Evolutionary conservation across 2,888 invertebrate species (phyloP), one percentile per base, ranked within the genome.

Genomic region (Diaperis boleti): DNA sequence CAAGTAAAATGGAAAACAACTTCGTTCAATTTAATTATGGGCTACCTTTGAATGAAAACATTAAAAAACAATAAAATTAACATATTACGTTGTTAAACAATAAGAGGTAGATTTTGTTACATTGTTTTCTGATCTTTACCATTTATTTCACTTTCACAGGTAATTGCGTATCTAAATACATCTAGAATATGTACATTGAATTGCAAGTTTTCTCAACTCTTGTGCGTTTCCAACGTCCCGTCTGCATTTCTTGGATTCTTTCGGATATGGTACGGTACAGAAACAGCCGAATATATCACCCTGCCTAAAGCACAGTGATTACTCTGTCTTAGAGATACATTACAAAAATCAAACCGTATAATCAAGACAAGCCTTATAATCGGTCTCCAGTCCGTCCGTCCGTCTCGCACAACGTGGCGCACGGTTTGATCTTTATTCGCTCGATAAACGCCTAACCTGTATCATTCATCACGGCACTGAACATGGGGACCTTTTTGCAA

Each of bases 261-360:
- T 15, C 39, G 39, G 39, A 14, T 18, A 11, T 31, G 42, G 44
- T 6, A 22, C 67, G 62, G 67, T 64, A 61, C 59, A 61, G 67
- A 71, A 64, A 70, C 59, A 56, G 66, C 70, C 72, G 75, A 77
- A 78, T 78, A 78, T 78, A 79, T 78, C 78, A 78, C 78, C 76
- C 73, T 65, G 75, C 76, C 78, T 69, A 67, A 64, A 78, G 78
- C 76, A 73, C 71, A 72, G 76, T 79, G 70, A 79, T 79, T 79
- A 79, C 76, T 65, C 77, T 78, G 79, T 79, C 79, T 78, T 72
- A 76, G 75, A 78, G 79, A 79, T 78, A 74, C 78, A 79, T 79
- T 78, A 79, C 79, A 78, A 79, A 79, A 78, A 78, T 78, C 78
- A 76, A 77, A 78, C 76, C 76, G 69, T 79, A 77, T 79, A 79